Evolutionary conservation across 2,888 invertebrate genomes (phyloP), one percentile per base, ranked within the genome.

Genomic region (Trichacis sp.): DNA sequence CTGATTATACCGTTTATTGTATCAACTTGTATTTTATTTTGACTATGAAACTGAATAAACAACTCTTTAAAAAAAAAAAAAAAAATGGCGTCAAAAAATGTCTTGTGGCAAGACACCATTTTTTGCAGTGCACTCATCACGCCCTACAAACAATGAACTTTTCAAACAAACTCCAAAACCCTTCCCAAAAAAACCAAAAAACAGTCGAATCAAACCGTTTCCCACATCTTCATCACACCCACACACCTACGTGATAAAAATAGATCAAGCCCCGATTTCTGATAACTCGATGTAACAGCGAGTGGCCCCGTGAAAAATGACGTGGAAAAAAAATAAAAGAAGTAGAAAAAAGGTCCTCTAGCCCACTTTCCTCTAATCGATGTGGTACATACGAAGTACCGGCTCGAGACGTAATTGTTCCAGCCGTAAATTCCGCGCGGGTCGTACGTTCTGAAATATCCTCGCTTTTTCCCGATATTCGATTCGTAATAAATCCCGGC

Each of bases 371-470:
- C 46, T 24, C 40, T 40, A 40, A 40, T 40, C 40, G 40, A 40
- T 40, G 46, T 46, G 24, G 24, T 46, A 45, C 45, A 20, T 45
- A 20, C 19, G 8, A 14, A 46, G 14, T 29, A 46, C 24, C 46
- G 24, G 24, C n/a, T 24, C 24, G 12, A 46, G 46, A 46, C 46
- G 54, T 40, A 53, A 54, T 54, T 60, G 53, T 15, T 19, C 29
- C 30, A 38, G 19, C 52, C 33, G 54, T 61, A 55, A 54, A 55
- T 61, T 51, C 20, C 51, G n/a, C 40, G 9, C 29, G 48, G 38
- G 33, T 50, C 50, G 49, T 54, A 43, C 53, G 45, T 46, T 61
- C 50, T 42, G 54, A 40, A 54, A 55, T 49, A 49, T 49, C 49
- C 36, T 19, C 36, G 49, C 46, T 49, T 49, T 49, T 36, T 36